Evolutionary conservation across 2,113 vertebrate genomes (phyloP).

Genomic region (Alligator mississippiensis): DNA sequence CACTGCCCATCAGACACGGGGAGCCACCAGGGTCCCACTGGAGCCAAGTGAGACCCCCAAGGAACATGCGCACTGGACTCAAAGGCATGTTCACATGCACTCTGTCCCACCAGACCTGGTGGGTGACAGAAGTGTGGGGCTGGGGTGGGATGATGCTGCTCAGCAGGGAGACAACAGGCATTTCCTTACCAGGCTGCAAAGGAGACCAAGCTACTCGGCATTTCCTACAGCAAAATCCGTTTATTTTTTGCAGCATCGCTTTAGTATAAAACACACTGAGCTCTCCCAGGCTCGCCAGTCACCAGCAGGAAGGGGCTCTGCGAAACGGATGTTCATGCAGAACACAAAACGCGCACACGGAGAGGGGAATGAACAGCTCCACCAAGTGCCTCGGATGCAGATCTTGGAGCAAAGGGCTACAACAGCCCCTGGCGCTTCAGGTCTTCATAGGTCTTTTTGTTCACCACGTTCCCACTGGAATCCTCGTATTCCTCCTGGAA

Average conservation of each 20-base stretch:
- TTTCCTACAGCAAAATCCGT: constrained; percentile 36
- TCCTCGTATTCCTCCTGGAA: constrained; percentile 97
- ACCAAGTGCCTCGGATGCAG: background rate
- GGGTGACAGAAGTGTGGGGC: no score
- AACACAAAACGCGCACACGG: constrained; percentile 52
- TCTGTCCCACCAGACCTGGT: background rate
- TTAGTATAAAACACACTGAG: constrained; percentile 72
- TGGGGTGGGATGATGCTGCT: background rate
- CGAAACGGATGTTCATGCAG: constrained; percentile 54
- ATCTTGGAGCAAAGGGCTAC: constrained; percentile 66
- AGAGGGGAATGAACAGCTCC: background rate
- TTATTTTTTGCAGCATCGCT: constrained; percentile 68
- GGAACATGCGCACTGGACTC: background rate
- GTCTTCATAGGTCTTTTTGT: constrained; percentile 98
- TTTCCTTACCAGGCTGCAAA: background rate
- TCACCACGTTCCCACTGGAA: constrained; percentile 97
- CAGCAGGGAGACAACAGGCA: background rate
- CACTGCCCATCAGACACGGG: background rate
- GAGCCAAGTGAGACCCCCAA: background rate
- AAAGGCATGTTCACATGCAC: background rate
- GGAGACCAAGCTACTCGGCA: background rate
- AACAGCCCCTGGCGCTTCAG: constrained; percentile 96
- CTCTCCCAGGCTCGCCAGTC: constrained; percentile 50
- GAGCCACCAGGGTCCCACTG: background rate
- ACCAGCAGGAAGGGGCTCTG: constrained; percentile 53